Conservation (phyloP, 2,797 vertebrate species). For the Galagoides demidoff region DNA sequence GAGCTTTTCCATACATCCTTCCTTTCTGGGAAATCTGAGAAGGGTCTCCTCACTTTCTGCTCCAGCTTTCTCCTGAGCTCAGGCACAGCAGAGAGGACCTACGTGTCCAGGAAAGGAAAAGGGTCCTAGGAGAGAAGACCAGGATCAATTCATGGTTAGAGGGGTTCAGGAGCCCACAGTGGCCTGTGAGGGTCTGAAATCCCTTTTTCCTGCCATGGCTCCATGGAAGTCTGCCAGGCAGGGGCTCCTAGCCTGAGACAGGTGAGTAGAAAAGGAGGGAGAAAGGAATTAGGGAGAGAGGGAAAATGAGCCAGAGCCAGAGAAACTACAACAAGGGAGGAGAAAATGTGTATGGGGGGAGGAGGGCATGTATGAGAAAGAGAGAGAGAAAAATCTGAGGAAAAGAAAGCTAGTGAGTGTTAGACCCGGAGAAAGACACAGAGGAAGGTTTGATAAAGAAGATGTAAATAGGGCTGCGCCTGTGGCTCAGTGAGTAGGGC, state of each 20-base stretch:
- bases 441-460: not conserved
- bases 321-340: not conserved
- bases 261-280: not conserved
- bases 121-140: not conserved
- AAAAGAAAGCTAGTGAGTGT: not conserved
- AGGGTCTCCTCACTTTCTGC: not conserved
- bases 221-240: not conserved
- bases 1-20: not conserved
- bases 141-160: not conserved
- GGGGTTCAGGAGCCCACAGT: not conserved
- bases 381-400: not conserved
- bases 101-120: not conserved
- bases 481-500: no score
- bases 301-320: not conserved
- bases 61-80: not conserved
- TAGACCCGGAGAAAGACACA: not conserved
- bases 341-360: not conserved
- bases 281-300: not conserved
- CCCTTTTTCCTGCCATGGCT: not conserved
- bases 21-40: not conserved
- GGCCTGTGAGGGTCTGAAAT: not conserved
- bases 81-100: not conserved
- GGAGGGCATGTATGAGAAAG: no score
- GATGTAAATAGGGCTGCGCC: not conserved
- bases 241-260: not conserved